Conservation (phyloP, 2,113 vertebrate species). For the Tachysurus vachellii region DNA sequence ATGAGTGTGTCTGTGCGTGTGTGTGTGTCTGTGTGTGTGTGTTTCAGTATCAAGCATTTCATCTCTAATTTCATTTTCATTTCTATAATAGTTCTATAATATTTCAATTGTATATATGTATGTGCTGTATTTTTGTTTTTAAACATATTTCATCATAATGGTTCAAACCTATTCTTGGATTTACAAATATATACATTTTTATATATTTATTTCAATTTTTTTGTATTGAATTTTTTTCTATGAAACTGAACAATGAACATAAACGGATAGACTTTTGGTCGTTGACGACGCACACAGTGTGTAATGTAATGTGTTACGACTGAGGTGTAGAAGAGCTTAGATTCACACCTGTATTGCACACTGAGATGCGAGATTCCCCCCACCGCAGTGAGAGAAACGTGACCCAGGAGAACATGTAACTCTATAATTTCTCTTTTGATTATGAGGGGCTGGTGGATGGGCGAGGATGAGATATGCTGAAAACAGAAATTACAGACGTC, state of each 20-base stretch:
- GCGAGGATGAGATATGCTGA: background rate
- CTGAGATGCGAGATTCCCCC: background rate
- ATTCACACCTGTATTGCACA: background rate
- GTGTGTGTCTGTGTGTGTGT: no score
- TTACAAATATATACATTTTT: background rate
- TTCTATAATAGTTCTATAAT: background rate
- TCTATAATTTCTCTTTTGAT: constrained; percentile 27
- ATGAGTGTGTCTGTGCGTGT: no score
- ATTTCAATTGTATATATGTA: background rate
- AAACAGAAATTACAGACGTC: constrained; percentile 17
- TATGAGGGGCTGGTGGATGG: constrained; percentile 13
- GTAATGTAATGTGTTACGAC: background rate
- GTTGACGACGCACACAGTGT: no score
- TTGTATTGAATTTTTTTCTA: no score
- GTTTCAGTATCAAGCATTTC: background rate
- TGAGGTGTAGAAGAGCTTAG: no score
- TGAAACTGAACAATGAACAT: background rate
- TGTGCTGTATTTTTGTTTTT: background rate
- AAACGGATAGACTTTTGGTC: background rate
- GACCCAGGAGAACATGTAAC: background rate
- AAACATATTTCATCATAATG: background rate
- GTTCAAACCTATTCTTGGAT: background rate
- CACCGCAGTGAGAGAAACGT: background rate
- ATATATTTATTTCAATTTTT: no score
- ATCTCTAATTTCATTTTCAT: background rate